These are phyloP conservation scores for Poicephalus gulielmi DNA, from an alignment of 2,113 vertebrate species.

Conservation along the genomic window DNA sequence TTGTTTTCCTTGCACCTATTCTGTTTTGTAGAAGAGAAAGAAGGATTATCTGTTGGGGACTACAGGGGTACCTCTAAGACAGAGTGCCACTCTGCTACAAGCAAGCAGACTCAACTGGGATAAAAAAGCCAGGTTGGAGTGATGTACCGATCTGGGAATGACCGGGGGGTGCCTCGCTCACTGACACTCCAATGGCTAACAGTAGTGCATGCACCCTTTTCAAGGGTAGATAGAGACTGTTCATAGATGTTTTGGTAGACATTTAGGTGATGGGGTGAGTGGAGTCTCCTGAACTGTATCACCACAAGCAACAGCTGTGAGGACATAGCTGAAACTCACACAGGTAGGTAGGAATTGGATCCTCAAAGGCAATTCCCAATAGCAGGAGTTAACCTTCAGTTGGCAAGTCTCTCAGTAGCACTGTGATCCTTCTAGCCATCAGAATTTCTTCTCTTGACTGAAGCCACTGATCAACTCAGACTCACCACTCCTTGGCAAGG, in stretches of 20 bases:
- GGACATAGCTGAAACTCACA: background rate
- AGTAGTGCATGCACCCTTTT: background rate
- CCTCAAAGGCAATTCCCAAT: background rate
- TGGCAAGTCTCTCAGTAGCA: background rate
- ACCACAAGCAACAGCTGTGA: background rate
- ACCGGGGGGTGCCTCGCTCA: too few relatives aligned
- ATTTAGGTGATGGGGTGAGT: background rate
- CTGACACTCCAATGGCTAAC: background rate
- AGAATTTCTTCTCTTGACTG: background rate
- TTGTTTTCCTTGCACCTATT: background rate
- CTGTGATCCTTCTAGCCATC: rapidly evolving
- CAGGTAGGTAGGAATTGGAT: background rate
- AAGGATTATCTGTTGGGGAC: background rate
- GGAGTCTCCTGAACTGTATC: background rate
- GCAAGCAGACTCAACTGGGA: background rate
- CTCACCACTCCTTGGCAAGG: background rate
- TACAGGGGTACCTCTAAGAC: background rate
- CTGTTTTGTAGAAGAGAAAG: background rate
- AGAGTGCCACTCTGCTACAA: background rate
- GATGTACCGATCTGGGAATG: background rate
- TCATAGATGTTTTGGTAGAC: background rate
- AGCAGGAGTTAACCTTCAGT: background rate
- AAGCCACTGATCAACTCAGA: background rate
- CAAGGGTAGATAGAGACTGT: background rate
- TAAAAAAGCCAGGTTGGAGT: background rate